Evolutionary conservation across 37 sponge, comb jelly and placozoan species (phyloP).

Genomic region (Corticium candelabrum): DNA sequence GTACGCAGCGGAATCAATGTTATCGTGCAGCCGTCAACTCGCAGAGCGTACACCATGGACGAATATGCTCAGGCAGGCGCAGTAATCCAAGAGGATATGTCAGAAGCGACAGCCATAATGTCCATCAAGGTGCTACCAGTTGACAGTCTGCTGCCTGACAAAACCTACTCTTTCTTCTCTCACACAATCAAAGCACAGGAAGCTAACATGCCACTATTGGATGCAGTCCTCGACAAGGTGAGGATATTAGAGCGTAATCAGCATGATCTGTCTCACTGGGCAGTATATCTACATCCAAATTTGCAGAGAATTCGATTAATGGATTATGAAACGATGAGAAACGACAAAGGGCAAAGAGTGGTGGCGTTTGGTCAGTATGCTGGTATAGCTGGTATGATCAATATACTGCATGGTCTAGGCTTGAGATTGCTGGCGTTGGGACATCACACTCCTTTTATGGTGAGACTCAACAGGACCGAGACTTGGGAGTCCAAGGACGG

Average conservation of each 20-base stretch:
- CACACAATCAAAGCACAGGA: constrained; percentile 98
- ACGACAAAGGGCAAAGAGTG: constrained; percentile 50
- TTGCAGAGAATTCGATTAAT: constrained; percentile 63
- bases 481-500: not conserved
- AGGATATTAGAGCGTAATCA: not conserved
- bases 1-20: constrained; percentile 58
- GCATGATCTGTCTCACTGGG: not conserved
- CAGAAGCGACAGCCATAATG: constrained; percentile 64
- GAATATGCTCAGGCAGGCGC: constrained; percentile 92
- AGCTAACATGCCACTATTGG: constrained; percentile 85
- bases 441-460: constrained; percentile 89
- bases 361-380: constrained; percentile 96
- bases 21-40: constrained; percentile 87
- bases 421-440: constrained; percentile 79
- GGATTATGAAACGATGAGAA: constrained; percentile 83
- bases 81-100: constrained; percentile 70
- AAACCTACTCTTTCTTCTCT: constrained; percentile 91
- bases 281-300: not conserved
- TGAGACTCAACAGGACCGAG: too few relatives aligned
- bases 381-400: constrained; percentile 80
- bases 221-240: constrained; percentile 75
- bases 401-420: constrained; percentile 91
- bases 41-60: constrained; percentile 68
- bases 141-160: constrained; percentile 52
- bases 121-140: constrained; percentile 65